Base-by-base conservation (phyloP, 2,797 vertebrate species). In the Bufotes viridis region DNA sequence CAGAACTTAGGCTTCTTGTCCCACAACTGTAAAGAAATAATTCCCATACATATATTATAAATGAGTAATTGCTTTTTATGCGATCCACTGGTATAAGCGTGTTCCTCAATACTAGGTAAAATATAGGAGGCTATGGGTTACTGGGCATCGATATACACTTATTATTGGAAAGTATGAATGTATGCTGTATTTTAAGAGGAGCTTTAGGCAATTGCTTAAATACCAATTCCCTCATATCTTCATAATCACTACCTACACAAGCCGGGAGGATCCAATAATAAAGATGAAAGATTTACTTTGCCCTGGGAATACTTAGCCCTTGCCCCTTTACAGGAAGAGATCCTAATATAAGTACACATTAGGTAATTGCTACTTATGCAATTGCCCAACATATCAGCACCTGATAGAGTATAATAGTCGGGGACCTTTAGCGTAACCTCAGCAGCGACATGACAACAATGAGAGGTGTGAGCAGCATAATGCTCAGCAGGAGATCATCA, bases 361-460 rank as follows among this genome's bases (percentile, higher is more conserved):
- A 42, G 17, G 69, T 29, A 72, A 72, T 72, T 72, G 69, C 29
- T 42, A 3, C 69, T 18, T 72, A 34, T 72, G 69, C 26, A 42
- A 65, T 24, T 65, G 22, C 63, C 63, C 12, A 1, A 9, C 17
- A 18, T 42, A 72, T 20, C 9, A 34, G 15, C 67, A 29, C 12
- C 29, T 29, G 15, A 72, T 72, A 17, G 58, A 17, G 14, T 15
- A 14, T 3, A 0, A 1, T 74, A 74, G 15, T 17, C 5, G 70
- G 34, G 49, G 70, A 74, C 70, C 70, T 49, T 53, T 75, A 51
- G 42, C 0, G 14, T 60, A 49, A 8, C 24, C 57, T 20, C 20
- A 42, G 57, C 57, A 60, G 24, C 57, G 29, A 29, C 26, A 60
- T 81, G 74, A 76, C 26, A 58, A 80, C 57, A 80, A 80, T 60